These are phyloP conservation scores for Epicauta chinensis DNA, from an alignment of 1,140 invertebrate species.

Conservation along the genomic window DNA sequence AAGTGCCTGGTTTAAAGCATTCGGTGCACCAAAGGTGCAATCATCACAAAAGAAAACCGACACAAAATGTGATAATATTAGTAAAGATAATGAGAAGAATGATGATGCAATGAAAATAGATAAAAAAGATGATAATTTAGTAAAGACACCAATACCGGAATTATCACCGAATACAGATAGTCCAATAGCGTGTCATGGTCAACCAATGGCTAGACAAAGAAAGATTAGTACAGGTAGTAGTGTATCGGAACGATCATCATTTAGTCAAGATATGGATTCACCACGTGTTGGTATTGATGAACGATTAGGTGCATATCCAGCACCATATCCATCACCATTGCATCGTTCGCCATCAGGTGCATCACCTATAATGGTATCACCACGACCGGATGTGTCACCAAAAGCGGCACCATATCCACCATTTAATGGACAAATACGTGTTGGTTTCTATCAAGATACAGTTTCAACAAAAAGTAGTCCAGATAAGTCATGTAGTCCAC, in stretches of 20 bases:
- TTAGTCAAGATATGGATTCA: constrained; percentile 66
- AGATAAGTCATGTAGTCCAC: constrained; percentile 62
- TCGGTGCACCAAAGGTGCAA: constrained; percentile 66
- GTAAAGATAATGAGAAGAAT: constrained; percentile 45
- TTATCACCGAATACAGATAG: constrained; percentile 43
- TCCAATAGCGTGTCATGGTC: constrained; percentile 45
- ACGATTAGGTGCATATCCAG: constrained; percentile 49
- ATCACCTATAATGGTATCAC: constrained; percentile 47
- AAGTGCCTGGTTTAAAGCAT: constrained; percentile 86
- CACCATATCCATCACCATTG: constrained; percentile 58
- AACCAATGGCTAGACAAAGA: constrained; percentile 52
- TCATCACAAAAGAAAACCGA: constrained; percentile 41
- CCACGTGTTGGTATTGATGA: constrained; percentile 57
- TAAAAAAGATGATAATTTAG: constrained; percentile 8
- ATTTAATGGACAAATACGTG: constrained; percentile 64
- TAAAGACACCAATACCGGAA: constrained; percentile 28
- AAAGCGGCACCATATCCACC: constrained; percentile 56
- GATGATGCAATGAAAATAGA: constrained; percentile 27
- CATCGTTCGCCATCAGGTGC: constrained; percentile 52
- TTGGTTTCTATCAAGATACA: constrained; percentile 73
- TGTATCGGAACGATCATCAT: constrained; percentile 65
- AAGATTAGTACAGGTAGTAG: constrained; percentile 66
- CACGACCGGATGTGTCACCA: constrained; percentile 49
- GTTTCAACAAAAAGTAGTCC: constrained; percentile 64
- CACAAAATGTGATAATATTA: constrained; percentile 36